Conservation (phyloP, 2,888 invertebrate species). For the Doris montereyensis region DNA sequence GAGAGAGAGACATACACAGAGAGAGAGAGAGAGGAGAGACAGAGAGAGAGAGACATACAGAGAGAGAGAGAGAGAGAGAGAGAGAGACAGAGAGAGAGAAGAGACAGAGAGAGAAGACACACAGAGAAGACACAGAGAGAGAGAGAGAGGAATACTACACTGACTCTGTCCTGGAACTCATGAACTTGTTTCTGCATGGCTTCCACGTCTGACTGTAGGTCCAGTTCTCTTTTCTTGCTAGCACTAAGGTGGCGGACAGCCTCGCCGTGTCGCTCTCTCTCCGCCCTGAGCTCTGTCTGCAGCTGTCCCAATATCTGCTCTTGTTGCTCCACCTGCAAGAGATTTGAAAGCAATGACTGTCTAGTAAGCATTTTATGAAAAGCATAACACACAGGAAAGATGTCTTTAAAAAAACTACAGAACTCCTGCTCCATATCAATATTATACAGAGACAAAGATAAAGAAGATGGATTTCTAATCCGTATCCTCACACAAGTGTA, state of each 20-base stretch:
- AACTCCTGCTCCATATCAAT: no score
- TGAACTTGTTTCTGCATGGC: constrained; percentile 61
- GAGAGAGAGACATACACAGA: no score
- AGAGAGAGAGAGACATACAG: background rate
- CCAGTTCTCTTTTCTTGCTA: constrained; percentile 58
- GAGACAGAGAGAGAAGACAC: no score
- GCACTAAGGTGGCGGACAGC: constrained; percentile 59
- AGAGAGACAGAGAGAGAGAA: background rate
- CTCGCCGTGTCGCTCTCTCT: constrained; percentile 67
- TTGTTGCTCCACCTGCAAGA: constrained; percentile 68
- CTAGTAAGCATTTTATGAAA: no score
- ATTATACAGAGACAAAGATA: no score
- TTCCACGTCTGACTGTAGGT: constrained; percentile 67
- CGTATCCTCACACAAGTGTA: no score
- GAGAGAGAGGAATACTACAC: background rate
- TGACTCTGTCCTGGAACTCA: constrained; percentile 64
- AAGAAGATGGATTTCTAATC: no score
- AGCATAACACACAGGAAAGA: no score
- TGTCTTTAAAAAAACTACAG: no score
- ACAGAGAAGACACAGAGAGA: background rate
- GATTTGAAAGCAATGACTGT: no score
- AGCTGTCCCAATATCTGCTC: constrained; percentile 68
- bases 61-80: background rate
- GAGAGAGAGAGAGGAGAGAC: no score
- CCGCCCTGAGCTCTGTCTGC: constrained; percentile 67